These are phyloP conservation scores for Ernsta delagoae DNA, from an alignment of 2,888 invertebrate genomes.

Conservation along the genomic window DNA sequence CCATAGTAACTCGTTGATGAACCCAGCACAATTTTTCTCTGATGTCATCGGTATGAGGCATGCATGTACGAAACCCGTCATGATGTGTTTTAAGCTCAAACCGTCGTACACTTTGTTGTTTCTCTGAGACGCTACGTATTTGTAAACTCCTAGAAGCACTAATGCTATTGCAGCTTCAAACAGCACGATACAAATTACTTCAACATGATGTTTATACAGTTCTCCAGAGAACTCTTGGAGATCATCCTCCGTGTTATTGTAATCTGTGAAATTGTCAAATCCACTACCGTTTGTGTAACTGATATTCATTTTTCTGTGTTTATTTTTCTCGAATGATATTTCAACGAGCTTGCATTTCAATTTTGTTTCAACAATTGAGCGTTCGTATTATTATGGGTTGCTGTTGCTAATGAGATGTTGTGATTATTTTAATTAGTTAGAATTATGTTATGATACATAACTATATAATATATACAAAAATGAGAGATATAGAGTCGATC, in stretches of 20 bases:
- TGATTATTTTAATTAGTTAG: neutral
- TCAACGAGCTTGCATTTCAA: neutral
- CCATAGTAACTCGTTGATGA: neutral
- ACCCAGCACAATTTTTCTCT: neutral
- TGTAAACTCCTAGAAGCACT: neutral
- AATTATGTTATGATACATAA: neutral
- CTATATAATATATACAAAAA: too few relatives aligned
- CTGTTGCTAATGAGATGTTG: neutral
- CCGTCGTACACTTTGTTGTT: constrained; percentile 22
- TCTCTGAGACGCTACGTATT: constrained; percentile 10
- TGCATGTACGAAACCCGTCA: constrained; percentile 6
- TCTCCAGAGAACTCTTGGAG: neutral
- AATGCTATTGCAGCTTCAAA: neutral
- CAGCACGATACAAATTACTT: neutral
- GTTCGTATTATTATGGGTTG: neutral
- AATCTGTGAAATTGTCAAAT: neutral
- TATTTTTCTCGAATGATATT: too few relatives aligned
- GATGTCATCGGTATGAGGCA: neutral
- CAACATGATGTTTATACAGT: neutral
- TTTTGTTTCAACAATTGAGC: neutral
- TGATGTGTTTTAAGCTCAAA: constrained; percentile 22
- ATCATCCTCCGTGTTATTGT: neutral
- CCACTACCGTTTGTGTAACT: neutral
- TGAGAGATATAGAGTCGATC: too few relatives aligned
- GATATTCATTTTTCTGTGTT: neutral